Evolutionary conservation across 64 coral and sea anemone genomes (phyloP), one percentile per base, ranked within the genome.

Genomic region (Porites australiensis): DNA sequence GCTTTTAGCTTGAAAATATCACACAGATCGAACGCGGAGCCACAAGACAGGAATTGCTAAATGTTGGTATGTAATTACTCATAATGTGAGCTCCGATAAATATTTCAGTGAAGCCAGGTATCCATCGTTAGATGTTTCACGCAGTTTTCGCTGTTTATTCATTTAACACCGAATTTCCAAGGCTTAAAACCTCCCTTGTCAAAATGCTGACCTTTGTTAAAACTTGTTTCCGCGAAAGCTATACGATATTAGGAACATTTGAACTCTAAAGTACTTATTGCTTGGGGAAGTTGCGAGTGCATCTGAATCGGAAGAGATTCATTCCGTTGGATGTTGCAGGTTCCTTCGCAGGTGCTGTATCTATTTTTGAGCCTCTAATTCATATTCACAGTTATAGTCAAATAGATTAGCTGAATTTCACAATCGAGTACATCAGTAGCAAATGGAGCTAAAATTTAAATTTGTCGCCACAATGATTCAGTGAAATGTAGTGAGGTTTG

Each of bases 271-370:
- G 18, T 4, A 78, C 49, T 21, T 19, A 8, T 53, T 55, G 19
- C 9, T 6, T n/a, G 15, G 13, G 13, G 13, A 64, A 64, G 4
- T 13, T 18, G 13, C 8, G n/a, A 70, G 21, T 7, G 66, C 7
- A 70, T 16, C 19, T 16, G 15, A 18, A 18, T 8, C 27, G 27
- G 27, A 37, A 37, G 13, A 50, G 2, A 1, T 18, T 50, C 73
- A 83, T 67, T 66, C 62, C 43, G 43, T 66, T 66, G 44, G 46
- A 84, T 14, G 43, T 66, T 66, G 44, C 63, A 84, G 63, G 63
- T 84, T 50, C 5, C 5, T 5, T 21, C 21, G 5, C 81, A 84
- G 62, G 81, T 83, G n/a, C 18, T 60, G 49, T 9, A 6, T 37
- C 6, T 23, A 11, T 49, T 58, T 59, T 22, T 22, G 8, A 0